Evolutionary conservation across 2,113 vertebrate species (phyloP).

Genomic region (Corythornis madagascariensis): DNA sequence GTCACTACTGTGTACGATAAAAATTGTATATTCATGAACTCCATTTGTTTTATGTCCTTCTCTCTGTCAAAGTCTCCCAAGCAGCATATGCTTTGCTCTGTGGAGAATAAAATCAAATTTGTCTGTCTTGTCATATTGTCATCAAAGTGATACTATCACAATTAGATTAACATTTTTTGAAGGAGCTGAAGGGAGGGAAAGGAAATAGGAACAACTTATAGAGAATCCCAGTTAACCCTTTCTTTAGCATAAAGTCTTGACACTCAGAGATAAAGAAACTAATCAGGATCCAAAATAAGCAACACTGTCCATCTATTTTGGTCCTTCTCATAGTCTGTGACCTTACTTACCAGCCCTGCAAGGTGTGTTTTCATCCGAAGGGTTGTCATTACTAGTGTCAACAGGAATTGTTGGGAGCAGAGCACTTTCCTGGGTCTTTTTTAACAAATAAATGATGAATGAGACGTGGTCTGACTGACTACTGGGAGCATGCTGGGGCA

Average conservation of each 20-base stretch:
- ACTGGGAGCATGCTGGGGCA: neutral
- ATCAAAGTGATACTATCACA: slow-evolving; percentile 91
- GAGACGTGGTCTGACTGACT: neutral
- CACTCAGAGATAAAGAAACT: slow-evolving; percentile 51
- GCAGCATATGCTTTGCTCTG: slow-evolving; percentile 88
- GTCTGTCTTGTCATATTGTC: slow-evolving; percentile 92
- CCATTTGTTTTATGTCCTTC: slow-evolving; percentile 88
- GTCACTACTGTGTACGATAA: slow-evolving; percentile 87
- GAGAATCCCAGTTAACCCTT: slow-evolving; percentile 81
- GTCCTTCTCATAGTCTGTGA: slow-evolving; percentile 47
- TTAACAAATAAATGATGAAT: neutral
- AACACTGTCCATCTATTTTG: slow-evolving; percentile 22
- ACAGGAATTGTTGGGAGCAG: neutral
- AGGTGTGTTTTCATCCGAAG: slow-evolving; percentile 43
- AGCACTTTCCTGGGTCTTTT: slow-evolving; percentile 12
- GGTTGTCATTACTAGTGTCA: slow-evolving; percentile 28
- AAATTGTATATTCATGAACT: slow-evolving; percentile 90
- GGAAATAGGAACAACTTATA: slow-evolving; percentile 76
- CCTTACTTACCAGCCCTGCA: slow-evolving; percentile 26
- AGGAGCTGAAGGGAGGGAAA: slow-evolving; percentile 82
- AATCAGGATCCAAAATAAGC: slow-evolving; percentile 27
- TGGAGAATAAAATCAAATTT: slow-evolving; percentile 93
- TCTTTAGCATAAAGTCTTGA: slow-evolving; percentile 9
- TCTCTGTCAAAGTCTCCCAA: slow-evolving; percentile 86
- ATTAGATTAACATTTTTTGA: slow-evolving; percentile 92